Percentiles rank a stretch among this genome's conserved stretches.
These are phyloP conservation scores for Panulirus ornatus DNA, from an alignment of 1,140 invertebrate genomes.

Conservation along the genomic window DNA sequence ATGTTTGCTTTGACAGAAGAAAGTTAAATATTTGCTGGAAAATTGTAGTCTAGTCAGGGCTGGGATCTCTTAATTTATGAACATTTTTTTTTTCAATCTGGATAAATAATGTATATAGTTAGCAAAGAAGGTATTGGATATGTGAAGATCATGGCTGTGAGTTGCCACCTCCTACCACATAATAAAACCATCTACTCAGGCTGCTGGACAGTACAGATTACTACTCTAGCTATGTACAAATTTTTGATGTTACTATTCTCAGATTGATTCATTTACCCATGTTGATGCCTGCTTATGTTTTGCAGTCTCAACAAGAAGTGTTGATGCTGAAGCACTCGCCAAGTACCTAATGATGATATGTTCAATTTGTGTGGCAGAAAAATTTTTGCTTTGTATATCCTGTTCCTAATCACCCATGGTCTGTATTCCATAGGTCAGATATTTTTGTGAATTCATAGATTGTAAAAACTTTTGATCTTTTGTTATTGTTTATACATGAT, in stretches of 20 bases:
- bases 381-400: neutral
- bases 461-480: slow-evolving; percentile 2
- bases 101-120: neutral
- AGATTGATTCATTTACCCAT: neutral
- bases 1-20: neutral
- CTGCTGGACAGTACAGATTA: neutral
- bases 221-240: neutral
- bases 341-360: neutral
- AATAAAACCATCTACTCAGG: neutral
- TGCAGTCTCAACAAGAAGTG: neutral
- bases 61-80: slow-evolving; percentile 6
- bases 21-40: no score
- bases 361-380: neutral
- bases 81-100: no score
- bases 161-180: neutral
- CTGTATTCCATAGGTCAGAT: slow-evolving; percentile 8
- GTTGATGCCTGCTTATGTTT: neutral
- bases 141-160: neutral
- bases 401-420: slow-evolving; percentile 1
- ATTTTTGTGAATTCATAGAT: slow-evolving; percentile 12
- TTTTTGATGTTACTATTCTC: neutral
- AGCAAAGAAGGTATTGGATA: neutral
- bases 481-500: slow-evolving; percentile 20
- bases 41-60: neutral
- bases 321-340: neutral